A percentile compares a stretch with the other conserved stretches of the same genome.
phyloP scores from a whole-genome alignment of 2,888 invertebrate genomes.

The Chrysotoxum bicinctum region DNA sequence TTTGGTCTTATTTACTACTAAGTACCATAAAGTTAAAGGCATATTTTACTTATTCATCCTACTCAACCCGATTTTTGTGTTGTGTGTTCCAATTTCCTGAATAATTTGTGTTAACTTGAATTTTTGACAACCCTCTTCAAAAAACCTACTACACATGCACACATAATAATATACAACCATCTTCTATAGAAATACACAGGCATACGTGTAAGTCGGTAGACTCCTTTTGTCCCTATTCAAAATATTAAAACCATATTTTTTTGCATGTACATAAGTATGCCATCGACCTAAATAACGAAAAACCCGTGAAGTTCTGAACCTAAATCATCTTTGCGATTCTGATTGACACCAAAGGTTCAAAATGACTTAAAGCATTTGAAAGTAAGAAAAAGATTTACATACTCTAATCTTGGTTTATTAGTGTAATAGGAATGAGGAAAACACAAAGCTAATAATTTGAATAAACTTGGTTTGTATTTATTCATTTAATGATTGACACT shows the following conservation, averaged over 20 bases:
- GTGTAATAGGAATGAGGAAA: no score
- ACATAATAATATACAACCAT: neutral
- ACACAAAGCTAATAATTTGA: no score
- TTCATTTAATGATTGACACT: no score
- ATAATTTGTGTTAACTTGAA: slow-evolving; percentile 7
- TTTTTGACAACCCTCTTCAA: slow-evolving; percentile 13
- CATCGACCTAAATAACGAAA: slow-evolving; percentile 6
- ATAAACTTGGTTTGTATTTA: no score
- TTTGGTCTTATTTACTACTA: neutral
- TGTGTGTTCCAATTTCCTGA: neutral
- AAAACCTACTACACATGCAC: neutral
- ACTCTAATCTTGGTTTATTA: no score
- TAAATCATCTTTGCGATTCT: neutral
- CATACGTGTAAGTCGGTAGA: neutral
- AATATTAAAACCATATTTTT: slow-evolving; percentile 13
- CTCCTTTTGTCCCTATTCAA: neutral
- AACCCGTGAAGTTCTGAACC: neutral
- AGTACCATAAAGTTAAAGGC: neutral
- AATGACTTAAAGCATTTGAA: neutral
- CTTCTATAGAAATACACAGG: neutral
- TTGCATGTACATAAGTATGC: no score
- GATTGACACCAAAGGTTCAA: slow-evolving; percentile 11
- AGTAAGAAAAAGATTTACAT: no score
- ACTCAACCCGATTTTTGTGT: neutral
- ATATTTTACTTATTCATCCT: neutral